phyloP scores from a whole-genome alignment of 2,113 vertebrate species.

The Malurus melanocephalus region DNA sequence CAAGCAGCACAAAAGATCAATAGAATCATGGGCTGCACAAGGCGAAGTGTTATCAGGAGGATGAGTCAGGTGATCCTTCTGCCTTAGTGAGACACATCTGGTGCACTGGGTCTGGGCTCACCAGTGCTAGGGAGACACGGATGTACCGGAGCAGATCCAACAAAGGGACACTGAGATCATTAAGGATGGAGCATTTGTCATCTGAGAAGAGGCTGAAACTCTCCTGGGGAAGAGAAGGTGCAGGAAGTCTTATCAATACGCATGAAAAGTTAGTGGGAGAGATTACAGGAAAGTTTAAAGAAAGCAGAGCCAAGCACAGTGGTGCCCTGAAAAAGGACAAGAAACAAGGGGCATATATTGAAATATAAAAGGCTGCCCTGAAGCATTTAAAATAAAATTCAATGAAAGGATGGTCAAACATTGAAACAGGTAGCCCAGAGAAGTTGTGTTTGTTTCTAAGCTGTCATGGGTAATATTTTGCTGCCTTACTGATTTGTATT shows the following conservation, averaged over 20 bases:
- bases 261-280: background rate
- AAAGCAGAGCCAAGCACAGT: background rate
- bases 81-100: too few species aligned
- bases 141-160: background rate
- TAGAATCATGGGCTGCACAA: background rate
- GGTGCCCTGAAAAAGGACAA: background rate
- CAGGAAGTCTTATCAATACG: background rate
- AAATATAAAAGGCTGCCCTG: background rate
- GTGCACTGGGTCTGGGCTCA: background rate
- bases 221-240: background rate
- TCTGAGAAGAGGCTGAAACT: background rate
- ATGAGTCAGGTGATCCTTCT: background rate
- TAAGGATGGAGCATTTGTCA: background rate
- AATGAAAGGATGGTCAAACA: background rate
- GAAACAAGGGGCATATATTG: accelerated
- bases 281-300: background rate
- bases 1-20: background rate
- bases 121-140: background rate
- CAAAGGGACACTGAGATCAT: too few species aligned
- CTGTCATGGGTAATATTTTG: background rate
- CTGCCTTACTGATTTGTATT: background rate
- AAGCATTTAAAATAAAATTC: background rate
- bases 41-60: background rate
- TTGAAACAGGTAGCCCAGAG: background rate
- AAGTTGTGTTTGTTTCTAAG: background rate